Conservation (phyloP, 2,113 vertebrate species). For the Montifringilla adamsi region DNA sequence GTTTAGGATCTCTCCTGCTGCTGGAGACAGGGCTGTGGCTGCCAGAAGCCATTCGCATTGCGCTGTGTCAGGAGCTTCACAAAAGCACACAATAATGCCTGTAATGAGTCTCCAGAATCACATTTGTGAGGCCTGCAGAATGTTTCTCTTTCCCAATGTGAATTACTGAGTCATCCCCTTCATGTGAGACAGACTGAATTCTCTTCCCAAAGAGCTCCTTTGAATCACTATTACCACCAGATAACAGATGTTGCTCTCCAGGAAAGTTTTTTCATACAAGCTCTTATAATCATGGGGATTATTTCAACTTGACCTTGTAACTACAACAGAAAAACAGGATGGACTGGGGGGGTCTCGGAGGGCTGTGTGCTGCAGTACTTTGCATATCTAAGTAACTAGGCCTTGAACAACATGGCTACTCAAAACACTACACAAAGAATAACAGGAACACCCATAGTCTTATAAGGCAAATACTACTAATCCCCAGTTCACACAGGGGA, state of each 20-base stretch:
- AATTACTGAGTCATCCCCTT: conserved; percentile 50
- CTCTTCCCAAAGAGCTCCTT: conserved; percentile 50
- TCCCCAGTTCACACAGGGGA: background rate
- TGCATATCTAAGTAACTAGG: background rate
- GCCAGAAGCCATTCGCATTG: background rate
- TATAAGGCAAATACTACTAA: background rate
- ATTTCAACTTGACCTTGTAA: conserved; percentile 41
- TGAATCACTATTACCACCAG: conserved; percentile 32
- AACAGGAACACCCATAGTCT: background rate
- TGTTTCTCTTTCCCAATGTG: conserved; percentile 19
- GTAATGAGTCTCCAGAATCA: conserved; percentile 27
- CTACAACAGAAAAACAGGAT: background rate
- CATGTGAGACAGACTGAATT: conserved; percentile 30
- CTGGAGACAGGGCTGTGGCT: background rate
- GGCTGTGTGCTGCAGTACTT: background rate
- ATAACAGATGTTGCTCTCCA: conserved; percentile 67
- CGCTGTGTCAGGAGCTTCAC: background rate
- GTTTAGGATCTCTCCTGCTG: background rate
- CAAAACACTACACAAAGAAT: background rate
- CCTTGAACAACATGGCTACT: background rate
- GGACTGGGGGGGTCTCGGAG: background rate
- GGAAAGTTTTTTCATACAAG: conserved; percentile 40
- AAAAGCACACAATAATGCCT: background rate
- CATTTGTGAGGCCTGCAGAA: conserved; percentile 25
- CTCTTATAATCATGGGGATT: background rate